Base-by-base conservation (phyloP, 2,888 invertebrate genomes). In the Sussaba pulchella region DNA sequence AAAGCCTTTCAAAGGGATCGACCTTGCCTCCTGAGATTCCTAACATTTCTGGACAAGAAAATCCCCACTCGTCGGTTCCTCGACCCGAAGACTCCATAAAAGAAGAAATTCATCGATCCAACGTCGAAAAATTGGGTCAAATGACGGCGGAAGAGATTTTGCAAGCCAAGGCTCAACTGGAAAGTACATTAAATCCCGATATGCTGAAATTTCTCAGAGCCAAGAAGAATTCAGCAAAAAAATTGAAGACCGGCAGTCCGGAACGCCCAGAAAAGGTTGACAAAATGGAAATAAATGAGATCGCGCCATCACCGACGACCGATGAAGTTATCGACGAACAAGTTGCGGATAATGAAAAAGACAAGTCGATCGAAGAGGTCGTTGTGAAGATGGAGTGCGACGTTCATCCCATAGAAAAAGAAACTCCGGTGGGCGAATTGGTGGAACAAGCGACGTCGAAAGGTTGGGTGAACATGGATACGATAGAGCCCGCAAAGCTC, bases 381-480 rank as follows among this genome's bases (percentile, higher is more conserved):
- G 2, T 36, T 0, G 47, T 0, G 9, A 76, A 81, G 31, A 88
- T 88, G 85, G 84, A 88, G 52, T 77, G 72, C 10, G 82, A 85
- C 17, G 43, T 52, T 39, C 57, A 54, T 4, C 14, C 57, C 0
- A 10, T 36, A 5, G 70, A 72, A 61, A 88, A 88, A 8, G 79
- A 88, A 63, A 84, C 89, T 64, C 86, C 89, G 2, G 82, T 84
- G 3, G 31, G 59, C 5, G 88, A 90, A 39, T 85, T 92, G 59
- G 82, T 89, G 8, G 86, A 86, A n/a, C 83, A 88, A 78, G 90
- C 95, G 21, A 93, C 94, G 81, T 91, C 95, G 0, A 94, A 95
- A 78, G 94, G 95, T 61, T 98, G 97, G 97, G 90, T 98, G 0
- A 95, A 98, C 90, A 98, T 98, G 94, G 95, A 97, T 91, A 93